Evolutionary conservation across 2,797 vertebrate genomes (phyloP).

Genomic region (Poliocrania exsul): DNA sequence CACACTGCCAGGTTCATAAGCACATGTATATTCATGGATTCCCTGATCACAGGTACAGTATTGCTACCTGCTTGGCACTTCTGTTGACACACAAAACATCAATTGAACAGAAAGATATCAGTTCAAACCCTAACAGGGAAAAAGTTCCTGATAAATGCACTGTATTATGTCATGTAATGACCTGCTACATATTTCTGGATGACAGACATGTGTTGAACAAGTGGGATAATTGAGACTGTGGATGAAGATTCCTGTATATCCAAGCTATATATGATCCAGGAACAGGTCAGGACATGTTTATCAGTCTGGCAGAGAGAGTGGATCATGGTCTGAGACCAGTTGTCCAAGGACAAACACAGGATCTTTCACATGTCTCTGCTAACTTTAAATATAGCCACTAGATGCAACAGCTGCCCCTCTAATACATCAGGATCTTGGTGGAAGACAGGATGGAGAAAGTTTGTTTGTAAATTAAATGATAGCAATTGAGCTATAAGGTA

Average conservation of each 20-base stretch:
- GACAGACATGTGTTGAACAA: not conserved
- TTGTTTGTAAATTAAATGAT: conserved; percentile 30
- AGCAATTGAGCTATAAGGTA: not conserved
- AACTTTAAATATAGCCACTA: not conserved
- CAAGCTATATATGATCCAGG: not conserved
- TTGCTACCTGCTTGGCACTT: fast-evolving
- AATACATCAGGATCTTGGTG: not conserved
- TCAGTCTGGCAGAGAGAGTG: not conserved
- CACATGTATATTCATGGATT: fast-evolving
- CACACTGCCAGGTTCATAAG: fast-evolving
- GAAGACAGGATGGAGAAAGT: not conserved
- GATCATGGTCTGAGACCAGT: not conserved
- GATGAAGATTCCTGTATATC: not conserved
- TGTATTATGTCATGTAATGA: not conserved
- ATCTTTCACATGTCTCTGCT: not conserved
- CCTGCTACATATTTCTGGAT: not conserved
- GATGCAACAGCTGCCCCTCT: not conserved
- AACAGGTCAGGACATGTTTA: not conserved
- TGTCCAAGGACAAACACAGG: not conserved
- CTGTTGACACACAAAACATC: not conserved
- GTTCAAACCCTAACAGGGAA: not conserved
- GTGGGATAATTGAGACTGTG: not conserved
- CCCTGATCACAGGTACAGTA: fast-evolving
- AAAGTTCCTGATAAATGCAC: not conserved
- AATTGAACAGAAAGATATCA: not conserved